Base-by-base conservation (phyloP, 92 coral and sea anemone genomes). In the Epizoanthus scotinus region DNA sequence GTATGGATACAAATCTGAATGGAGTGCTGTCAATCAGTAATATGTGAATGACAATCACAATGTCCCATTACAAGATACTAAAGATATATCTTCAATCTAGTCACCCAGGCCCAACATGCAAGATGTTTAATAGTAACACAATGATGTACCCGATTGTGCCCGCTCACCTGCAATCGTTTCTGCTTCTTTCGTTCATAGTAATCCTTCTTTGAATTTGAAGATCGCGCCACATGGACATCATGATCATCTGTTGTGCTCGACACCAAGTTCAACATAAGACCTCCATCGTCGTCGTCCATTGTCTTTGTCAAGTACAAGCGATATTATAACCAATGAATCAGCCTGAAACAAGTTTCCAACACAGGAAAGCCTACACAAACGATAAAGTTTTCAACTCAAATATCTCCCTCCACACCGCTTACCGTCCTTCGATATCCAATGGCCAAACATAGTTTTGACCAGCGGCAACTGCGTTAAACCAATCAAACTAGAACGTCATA, bases 121-220 rank as follows among this genome's bases (percentile, higher is more conserved):
- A 58, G 22, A 18, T 1, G 63, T 58, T 19, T 14, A 14, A n/a
- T 14, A 58, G 63, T 8, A 13, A 63, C 28, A 15, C 9, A 13
- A 8, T 10, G 29, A 63, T 3, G 22, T 8, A 24, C 26, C 15
- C 14, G 19, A 14, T 9, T 18, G n/a, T 19, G 20, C 4, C 19
- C 21, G 1, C 28, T 68, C 44, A 68, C 73, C 73, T 40, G 52
- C 13, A 68, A 68, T 40, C 73, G 73, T 26, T 68, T 68, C 53
- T 68, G 54, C 55, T 68, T 68, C 73, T n/a, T 68, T n/a, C 73
- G 73, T 40, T 68, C 73, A 26, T 68, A 68, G 38, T 68, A 68
- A 40, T 68, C n/a, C 28, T 68, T 68, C 53, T 40, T 68, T 49
- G 73, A 68, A 22, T 55, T 68, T 20, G 73, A 66, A n/a, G 71